Conservation (phyloP, 2,888 invertebrate genomes). For the Atrina japonica region DNA sequence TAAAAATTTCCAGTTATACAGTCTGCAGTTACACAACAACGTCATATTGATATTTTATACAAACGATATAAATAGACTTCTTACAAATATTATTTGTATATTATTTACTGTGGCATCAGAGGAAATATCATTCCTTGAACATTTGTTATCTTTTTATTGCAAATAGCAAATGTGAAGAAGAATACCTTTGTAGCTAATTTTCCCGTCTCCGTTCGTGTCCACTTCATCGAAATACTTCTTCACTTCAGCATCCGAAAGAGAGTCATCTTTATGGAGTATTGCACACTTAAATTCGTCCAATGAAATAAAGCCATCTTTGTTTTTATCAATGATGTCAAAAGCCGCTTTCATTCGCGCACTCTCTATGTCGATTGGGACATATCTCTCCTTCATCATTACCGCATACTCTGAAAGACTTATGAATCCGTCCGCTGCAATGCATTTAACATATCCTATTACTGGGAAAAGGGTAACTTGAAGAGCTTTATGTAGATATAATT, state of each 20-base stretch:
- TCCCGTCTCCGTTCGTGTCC: conserved; percentile 10
- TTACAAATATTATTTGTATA: too few relatives aligned
- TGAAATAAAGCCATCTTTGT: conserved; percentile 21
- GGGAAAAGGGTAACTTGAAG: too few relatives aligned
- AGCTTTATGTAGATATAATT: too few relatives aligned
- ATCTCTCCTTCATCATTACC: conserved; percentile 17
- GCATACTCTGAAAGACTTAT: conserved; percentile 18
- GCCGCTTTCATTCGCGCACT: conserved; percentile 12
- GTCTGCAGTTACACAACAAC: too few relatives aligned
- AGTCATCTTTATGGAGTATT: neutral
- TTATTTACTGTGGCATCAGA: too few relatives aligned
- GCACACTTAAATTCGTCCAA: neutral
- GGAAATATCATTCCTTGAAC: too few relatives aligned
- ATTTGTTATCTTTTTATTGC: too few relatives aligned
- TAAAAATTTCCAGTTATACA: too few relatives aligned
- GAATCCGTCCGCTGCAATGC: conserved; percentile 21
- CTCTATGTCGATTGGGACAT: conserved; percentile 17
- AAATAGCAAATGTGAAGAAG: too few relatives aligned
- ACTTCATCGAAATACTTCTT: neutral
- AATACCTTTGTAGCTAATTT: conserved; percentile 7
- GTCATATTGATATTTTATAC: too few relatives aligned
- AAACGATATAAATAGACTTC: too few relatives aligned
- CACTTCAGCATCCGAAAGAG: conserved; percentile 5
- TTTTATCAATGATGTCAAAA: conserved; percentile 10
- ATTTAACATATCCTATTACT: too few relatives aligned